Evolutionary conservation across 2,797 vertebrate genomes (phyloP).

Genomic region (Pachyuromys duprasi): DNA sequence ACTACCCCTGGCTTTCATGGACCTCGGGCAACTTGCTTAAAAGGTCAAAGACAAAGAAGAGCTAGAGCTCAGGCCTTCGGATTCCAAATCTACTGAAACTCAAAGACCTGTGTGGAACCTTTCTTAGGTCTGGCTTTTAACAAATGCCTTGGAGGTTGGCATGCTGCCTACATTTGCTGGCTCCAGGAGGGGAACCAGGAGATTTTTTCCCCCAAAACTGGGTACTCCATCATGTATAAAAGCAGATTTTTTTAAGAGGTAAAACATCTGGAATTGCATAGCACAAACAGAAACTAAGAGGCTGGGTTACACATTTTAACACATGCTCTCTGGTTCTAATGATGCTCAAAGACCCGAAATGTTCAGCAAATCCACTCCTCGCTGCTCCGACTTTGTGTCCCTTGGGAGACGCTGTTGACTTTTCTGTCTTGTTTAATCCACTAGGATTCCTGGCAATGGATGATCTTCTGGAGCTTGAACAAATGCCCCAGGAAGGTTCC

Average conservation of each 20-base stretch:
- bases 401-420: conserved; percentile 37
- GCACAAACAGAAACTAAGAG: conserved; percentile 75
- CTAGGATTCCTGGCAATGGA: conserved; percentile 55
- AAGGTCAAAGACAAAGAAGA: conserved; percentile 39
- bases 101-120: neutral
- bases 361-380: conserved; percentile 63
- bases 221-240: conserved; percentile 71
- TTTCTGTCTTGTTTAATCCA: conserved; percentile 70
- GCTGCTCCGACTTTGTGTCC: conserved; percentile 58
- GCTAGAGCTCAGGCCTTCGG: neutral
- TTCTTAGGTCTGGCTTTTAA: conserved; percentile 63
- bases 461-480: conserved; percentile 51
- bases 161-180: conserved; percentile 3
- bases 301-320: conserved; percentile 57
- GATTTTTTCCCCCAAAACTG: conserved; percentile 61
- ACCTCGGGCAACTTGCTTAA: neutral
- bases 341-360: conserved; percentile 67
- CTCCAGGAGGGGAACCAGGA: conserved; percentile 17
- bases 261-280: conserved; percentile 80
- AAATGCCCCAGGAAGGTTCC: conserved; percentile 48
- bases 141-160: conserved; percentile 46
- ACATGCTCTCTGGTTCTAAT: conserved; percentile 67
- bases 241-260: conserved; percentile 59
- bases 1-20: neutral
- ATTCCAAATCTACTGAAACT: conserved; percentile 27